Evolutionary conservation across 2,888 invertebrate genomes (phyloP).

Genomic region (Piscicola geometra): DNA sequence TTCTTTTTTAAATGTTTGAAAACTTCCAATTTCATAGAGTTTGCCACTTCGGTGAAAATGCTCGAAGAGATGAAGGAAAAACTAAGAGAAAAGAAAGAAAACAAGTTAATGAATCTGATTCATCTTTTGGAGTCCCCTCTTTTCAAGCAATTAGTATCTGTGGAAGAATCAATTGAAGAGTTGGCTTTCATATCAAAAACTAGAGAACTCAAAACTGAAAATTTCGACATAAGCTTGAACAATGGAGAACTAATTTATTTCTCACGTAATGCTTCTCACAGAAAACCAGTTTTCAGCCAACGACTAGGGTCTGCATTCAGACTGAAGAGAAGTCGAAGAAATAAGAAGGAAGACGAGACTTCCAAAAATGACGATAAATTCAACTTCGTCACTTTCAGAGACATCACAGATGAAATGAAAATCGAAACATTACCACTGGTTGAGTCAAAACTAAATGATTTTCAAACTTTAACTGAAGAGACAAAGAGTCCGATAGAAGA

Average conservation of each 20-base stretch:
- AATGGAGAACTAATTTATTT: conserved; percentile 27
- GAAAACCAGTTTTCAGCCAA: neutral
- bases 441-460: too few relatives aligned
- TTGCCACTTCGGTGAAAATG: conserved; percentile 8
- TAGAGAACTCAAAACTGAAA: conserved; percentile 5
- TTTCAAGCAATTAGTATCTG: conserved; percentile 28
- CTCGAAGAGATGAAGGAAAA: conserved; percentile 12
- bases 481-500: too few relatives aligned
- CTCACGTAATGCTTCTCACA: conserved; percentile 11
- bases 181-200: conserved; percentile 9
- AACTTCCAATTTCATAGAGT: conserved; percentile 21
- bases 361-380: neutral
- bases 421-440: neutral
- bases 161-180: conserved; percentile 30
- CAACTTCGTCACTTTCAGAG: neutral
- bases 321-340: neutral
- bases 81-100: neutral
- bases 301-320: neutral
- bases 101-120: conserved; percentile 23
- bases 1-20: too few relatives aligned
- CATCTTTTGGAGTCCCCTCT: conserved; percentile 32
- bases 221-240: conserved; percentile 28
- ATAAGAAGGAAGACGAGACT: neutral
- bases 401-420: neutral
- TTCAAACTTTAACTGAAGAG: too few relatives aligned